phyloP scores from a whole-genome alignment of 2,113 vertebrate genomes.

The Podarcis muralis region DNA sequence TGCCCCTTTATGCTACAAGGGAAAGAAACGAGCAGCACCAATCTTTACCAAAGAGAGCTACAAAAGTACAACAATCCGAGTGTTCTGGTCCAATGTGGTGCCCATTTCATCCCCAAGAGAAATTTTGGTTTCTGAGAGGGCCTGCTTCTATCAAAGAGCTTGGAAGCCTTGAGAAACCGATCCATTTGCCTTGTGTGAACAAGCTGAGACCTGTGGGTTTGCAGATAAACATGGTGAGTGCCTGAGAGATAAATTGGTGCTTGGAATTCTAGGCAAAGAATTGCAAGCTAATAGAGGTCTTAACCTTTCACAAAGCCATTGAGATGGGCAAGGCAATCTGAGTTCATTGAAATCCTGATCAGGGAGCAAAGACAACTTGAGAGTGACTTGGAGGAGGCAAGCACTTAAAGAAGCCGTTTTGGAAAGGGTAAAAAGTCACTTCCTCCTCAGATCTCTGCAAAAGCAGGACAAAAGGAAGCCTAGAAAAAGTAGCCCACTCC shows the following conservation, averaged over 20 bases:
- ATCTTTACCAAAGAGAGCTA: neutral
- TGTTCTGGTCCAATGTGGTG: neutral
- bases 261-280: neutral
- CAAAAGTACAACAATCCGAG: neutral
- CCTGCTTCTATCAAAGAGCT: neutral
- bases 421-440: neutral
- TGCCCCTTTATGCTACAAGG: neutral
- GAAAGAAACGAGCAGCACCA: neutral
- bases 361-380: neutral
- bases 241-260: neutral
- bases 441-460: neutral
- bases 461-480: too few species aligned
- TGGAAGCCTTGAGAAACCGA: neutral
- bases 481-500: too few species aligned
- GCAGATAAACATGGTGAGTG: neutral
- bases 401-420: neutral
- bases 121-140: neutral
- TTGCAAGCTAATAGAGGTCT: neutral
- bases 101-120: neutral
- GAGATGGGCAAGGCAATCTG: neutral
- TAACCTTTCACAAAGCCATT: neutral
- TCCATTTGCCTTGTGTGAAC: neutral
- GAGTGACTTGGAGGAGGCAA: neutral
- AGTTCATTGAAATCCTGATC: neutral
- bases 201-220: neutral